phyloP scores from a whole-genome alignment of 1,140 invertebrate species.

The Zaprionus africanus region DNA sequence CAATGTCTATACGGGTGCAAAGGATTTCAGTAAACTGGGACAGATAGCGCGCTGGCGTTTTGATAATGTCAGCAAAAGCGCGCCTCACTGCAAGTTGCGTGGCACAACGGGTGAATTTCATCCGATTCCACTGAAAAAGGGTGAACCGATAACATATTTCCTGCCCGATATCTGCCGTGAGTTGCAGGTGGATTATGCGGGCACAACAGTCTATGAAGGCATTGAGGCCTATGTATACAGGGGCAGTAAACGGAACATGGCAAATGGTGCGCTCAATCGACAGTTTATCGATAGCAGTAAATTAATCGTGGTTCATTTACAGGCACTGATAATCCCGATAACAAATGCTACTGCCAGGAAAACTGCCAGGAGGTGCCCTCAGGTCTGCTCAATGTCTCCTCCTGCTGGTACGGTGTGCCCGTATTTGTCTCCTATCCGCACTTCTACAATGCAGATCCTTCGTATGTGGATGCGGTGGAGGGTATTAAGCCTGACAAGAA shows the following conservation, averaged over 20 bases:
- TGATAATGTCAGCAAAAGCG: constrained; percentile 86
- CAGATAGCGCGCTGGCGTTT: constrained; percentile 89
- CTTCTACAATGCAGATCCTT: constrained; percentile 91
- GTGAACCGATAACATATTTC: constrained; percentile 87
- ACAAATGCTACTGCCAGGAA: constrained; percentile 58
- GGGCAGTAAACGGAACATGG: constrained; percentile 85
- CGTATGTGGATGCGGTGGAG: constrained; percentile 87
- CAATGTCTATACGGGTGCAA: constrained; percentile 89
- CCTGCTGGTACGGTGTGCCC: constrained; percentile 85
- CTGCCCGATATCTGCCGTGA: constrained; percentile 89
- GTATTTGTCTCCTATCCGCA: constrained; percentile 94
- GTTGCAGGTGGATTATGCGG: constrained; percentile 86
- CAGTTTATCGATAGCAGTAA: background rate
- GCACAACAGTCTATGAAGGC: constrained; percentile 85
- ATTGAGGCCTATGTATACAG: constrained; percentile 86
- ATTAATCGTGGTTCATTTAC: background rate
- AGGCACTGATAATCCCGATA: constrained; percentile 58
- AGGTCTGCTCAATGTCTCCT: constrained; percentile 60
- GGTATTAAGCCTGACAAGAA: constrained; percentile 90
- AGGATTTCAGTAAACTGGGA: constrained; percentile 87
- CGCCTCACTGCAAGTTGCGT: constrained; percentile 85
- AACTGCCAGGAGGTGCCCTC: constrained; percentile 60
- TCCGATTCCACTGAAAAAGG: constrained; percentile 86
- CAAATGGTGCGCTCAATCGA: constrained; percentile 86
- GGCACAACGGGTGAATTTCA: constrained; percentile 92